Conservation (phyloP, 1,140 invertebrate genomes). For the Leptonema lineaticorne region DNA sequence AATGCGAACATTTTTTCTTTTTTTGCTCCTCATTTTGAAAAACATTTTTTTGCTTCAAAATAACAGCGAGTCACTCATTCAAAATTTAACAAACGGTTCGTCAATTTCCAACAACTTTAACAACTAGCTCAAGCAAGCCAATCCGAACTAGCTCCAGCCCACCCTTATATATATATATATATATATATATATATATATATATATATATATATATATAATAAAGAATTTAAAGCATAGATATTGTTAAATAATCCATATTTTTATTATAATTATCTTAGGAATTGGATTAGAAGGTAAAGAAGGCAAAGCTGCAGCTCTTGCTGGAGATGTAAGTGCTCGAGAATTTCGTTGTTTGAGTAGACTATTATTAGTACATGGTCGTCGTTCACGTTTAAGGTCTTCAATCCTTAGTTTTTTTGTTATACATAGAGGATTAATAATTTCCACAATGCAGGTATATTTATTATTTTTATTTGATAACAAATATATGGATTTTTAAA, state of each 20-base stretch:
- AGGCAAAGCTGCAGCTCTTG: constrained; percentile 93
- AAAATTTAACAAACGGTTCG: too few species aligned
- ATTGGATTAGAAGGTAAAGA: constrained; percentile 95
- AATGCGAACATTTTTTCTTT: too few species aligned
- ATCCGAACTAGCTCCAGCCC: too few species aligned
- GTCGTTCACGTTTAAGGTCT: constrained; percentile 94
- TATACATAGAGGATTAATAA: constrained; percentile 97
- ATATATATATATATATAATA: too few species aligned
- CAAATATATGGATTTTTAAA: neutral
- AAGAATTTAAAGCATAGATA: too few species aligned
- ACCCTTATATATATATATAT: too few species aligned
- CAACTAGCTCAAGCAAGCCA: too few species aligned
- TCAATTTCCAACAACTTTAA: too few species aligned
- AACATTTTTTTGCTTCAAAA: too few species aligned
- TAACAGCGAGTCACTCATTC: too few species aligned
- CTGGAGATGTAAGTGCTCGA: constrained; percentile 97
- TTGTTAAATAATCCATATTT: constrained; percentile 9
- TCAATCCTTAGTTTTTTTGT: constrained; percentile 97
- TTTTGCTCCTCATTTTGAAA: too few species aligned
- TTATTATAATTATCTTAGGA: constrained; percentile 62
- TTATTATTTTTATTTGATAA: constrained; percentile 46
- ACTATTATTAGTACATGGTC: constrained; percentile 91
- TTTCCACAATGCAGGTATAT: constrained; percentile 98
- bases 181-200: too few species aligned
- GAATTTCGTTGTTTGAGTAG: constrained; percentile 88